phyloP scores from a whole-genome alignment of 1,140 invertebrate species.

The Drosophila jambulina region DNA sequence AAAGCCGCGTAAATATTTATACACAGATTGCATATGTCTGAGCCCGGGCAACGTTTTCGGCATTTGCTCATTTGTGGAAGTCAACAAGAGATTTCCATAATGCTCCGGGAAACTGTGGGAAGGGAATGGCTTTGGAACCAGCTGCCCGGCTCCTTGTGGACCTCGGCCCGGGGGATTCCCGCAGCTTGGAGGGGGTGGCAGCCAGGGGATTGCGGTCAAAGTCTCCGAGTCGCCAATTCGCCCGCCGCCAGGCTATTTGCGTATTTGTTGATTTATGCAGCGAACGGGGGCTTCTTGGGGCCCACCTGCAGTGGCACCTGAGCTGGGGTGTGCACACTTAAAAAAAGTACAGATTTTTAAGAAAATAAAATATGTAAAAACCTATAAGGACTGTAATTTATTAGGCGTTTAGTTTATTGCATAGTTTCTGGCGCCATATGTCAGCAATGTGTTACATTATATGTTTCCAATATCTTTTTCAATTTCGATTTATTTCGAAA shows the following conservation, averaged over 20 bases:
- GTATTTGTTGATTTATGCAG: constrained; percentile 57
- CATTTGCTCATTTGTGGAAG: constrained; percentile 80
- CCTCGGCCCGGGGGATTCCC: constrained; percentile 11
- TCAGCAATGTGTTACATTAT: too few species aligned
- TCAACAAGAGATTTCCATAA: constrained; percentile 80
- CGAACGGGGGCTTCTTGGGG: constrained; percentile 43
- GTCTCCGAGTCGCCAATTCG: constrained; percentile 57
- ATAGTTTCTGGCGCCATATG: too few species aligned
- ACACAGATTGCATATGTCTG: constrained; percentile 71
- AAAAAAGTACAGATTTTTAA: neutral
- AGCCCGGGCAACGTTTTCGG: constrained; percentile 49
- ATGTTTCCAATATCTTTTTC: too few species aligned
- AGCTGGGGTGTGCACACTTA: too few species aligned
- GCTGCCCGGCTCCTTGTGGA: constrained; percentile 32
- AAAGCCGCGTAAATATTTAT: constrained; percentile 79
- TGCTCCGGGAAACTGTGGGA: constrained; percentile 17
- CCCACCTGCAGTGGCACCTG: constrained; percentile 33
- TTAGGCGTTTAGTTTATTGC: too few species aligned
- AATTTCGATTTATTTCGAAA: too few species aligned
- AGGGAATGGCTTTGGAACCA: constrained; percentile 31
- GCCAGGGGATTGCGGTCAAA: constrained; percentile 32
- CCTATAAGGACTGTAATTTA: neutral
- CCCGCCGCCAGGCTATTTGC: constrained; percentile 51
- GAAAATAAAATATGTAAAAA: neutral
- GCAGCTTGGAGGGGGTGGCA: neutral